Evolutionary conservation across 2,888 invertebrate species (phyloP).

Genomic region (Argyresthia goedartella): DNA sequence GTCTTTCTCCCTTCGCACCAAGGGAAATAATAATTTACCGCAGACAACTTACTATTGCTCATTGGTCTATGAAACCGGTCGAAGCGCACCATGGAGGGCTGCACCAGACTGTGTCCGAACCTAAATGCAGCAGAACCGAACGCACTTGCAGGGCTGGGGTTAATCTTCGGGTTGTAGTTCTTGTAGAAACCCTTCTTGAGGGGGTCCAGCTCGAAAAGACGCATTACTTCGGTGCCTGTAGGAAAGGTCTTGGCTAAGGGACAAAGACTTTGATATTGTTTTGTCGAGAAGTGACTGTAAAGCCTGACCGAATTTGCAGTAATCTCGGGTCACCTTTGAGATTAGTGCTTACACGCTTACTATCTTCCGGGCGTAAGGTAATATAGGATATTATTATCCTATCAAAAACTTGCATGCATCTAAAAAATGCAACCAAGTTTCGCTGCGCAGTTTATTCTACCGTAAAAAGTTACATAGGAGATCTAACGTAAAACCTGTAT

Average conservation of each 20-base stretch:
- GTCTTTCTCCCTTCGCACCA: neutral
- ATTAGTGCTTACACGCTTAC: too few species aligned
- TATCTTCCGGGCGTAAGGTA: too few species aligned
- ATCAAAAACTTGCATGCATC: too few species aligned
- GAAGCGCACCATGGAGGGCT: conserved; percentile 80
- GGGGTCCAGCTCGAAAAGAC: conserved; percentile 80
- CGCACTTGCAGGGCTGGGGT: conserved; percentile 82
- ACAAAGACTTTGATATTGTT: neutral
- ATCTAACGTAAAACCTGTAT: too few species aligned
- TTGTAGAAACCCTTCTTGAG: conserved; percentile 77
- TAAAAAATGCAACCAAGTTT: too few species aligned
- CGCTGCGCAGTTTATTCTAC: too few species aligned
- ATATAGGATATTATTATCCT: too few species aligned
- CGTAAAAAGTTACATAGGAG: too few species aligned
- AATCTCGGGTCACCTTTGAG: too few species aligned
- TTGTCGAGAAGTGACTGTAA: neutral
- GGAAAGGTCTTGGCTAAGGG: neutral
- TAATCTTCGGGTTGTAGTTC: conserved; percentile 76
- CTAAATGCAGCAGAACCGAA: conserved; percentile 88
- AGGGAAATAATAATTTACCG: neutral
- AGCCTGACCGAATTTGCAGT: too few species aligned
- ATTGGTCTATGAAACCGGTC: conserved; percentile 78
- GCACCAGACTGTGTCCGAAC: conserved; percentile 90
- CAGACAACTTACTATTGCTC: conserved; percentile 80
- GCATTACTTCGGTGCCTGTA: conserved; percentile 78